A percentile compares a stretch with the other conserved stretches of the same genome.
These are phyloP conservation scores for Nemotelus pantherinus DNA, from an alignment of 2,888 invertebrate genomes.

Conservation along the genomic window DNA sequence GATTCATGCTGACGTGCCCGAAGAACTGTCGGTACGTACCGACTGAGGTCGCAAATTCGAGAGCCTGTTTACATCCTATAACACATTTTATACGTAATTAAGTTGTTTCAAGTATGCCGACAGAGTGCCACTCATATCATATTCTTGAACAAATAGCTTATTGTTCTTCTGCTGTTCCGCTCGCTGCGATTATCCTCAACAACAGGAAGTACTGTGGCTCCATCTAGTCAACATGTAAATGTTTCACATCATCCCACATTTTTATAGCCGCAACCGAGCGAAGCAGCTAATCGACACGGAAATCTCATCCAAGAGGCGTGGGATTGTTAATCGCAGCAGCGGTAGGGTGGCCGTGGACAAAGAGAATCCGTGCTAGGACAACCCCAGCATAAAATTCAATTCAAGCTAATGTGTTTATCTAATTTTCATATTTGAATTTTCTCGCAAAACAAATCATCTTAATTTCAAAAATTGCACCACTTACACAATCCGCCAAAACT, in stretches of 20 bases:
- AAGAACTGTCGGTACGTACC: background rate
- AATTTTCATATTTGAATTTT: constrained; percentile 42
- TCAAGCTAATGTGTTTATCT: constrained; percentile 39
- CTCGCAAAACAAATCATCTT: constrained; percentile 36
- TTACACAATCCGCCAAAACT: constrained; percentile 18
- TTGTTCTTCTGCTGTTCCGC: constrained; percentile 15
- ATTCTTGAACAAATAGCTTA: constrained; percentile 32
- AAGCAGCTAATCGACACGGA: constrained; percentile 15
- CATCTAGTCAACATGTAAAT: background rate
- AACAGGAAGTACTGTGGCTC: background rate
- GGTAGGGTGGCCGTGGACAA: background rate
- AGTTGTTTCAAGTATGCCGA: constrained; percentile 11
- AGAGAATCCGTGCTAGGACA: background rate
- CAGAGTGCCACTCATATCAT: constrained; percentile 15
- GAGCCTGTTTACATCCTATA: constrained; percentile 30
- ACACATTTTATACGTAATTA: constrained; percentile 38
- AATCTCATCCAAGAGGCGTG: background rate
- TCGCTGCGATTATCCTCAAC: background rate
- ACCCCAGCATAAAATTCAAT: background rate
- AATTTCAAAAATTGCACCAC: constrained; percentile 37
- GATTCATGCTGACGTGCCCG: background rate
- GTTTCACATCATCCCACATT: background rate
- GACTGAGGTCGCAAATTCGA: background rate
- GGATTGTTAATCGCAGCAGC: background rate
- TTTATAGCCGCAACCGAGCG: constrained; percentile 6